phyloP scores from a whole-genome alignment of 2,113 vertebrate species.

The Acinonyx jubatus region DNA sequence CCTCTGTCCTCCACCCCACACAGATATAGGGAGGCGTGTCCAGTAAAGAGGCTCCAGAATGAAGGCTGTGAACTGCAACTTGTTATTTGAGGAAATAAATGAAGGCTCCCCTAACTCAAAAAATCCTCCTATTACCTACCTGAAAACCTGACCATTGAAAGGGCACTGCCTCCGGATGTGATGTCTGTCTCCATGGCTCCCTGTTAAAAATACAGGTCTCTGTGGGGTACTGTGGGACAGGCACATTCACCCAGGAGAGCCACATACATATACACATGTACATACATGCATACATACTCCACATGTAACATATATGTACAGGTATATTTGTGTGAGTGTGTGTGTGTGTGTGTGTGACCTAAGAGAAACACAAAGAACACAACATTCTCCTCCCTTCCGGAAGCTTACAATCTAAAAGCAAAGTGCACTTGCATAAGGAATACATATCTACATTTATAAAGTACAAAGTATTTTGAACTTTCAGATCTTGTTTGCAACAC shows the following conservation, averaged over 20 bases:
- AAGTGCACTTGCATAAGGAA: background rate
- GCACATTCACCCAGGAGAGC: background rate
- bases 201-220: background rate
- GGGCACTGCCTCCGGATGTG: background rate
- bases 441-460: background rate
- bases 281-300: too few species aligned
- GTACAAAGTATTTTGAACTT: background rate
- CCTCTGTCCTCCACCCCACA: background rate
- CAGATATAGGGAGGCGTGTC: background rate
- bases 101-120: background rate
- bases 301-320: rapidly evolving
- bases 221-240: rapidly evolving
- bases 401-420: background rate
- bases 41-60: rapidly evolving
- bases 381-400: background rate
- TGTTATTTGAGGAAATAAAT: background rate
- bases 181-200: background rate
- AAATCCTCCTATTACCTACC: background rate
- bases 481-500: background rate
- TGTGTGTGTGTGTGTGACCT: background rate
- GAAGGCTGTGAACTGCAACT: background rate
- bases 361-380: background rate
- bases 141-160: background rate
- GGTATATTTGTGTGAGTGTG: too few species aligned
- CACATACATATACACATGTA: too few species aligned